Evolutionary conservation across 1,140 invertebrate species (phyloP), one percentile per base, ranked within the genome.

Genomic region (Cephus cinctus): DNA sequence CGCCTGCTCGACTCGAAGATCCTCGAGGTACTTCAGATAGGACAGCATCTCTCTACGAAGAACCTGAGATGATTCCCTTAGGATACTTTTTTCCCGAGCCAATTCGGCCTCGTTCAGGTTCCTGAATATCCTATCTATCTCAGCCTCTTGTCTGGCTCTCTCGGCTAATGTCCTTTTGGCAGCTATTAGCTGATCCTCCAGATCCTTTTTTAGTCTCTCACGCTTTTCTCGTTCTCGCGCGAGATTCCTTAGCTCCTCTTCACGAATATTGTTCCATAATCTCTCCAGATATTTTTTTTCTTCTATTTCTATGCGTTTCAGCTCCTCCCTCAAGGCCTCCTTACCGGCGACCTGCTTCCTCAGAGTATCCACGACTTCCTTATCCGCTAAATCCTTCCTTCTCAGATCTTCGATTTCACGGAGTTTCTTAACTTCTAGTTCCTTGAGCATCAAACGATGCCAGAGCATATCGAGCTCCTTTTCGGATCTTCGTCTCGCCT

Each of bases 401-500:
- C 31, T 52, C 6, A 18, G 43, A 12, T 59, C 50, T 12, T 59
- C 53, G 2, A 39, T n/a, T 9, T 68, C 65, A 2, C 35, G 38
- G 2, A 34, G 12, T 11, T 38, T 49, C 40, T 56, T 56, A n/a
- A 40, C 44, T 20, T 60, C 61, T 8, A 43, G 23, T 4, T 66
- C 58, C 21, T 39, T 59, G 43, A 63, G 12, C 66, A 61, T 63
- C 36, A 64, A 15, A 5, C 48, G 20, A 19, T 62, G 56, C 64
- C 66, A 67, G 5, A 67, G 18, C 2, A 3, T 19, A 18, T 69
- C 61, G 12, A 61, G 23, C 18, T 65, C 50, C 5, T 22, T 54
- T 11, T 63, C 59, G 1, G 47, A 47, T 6, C 48, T 38, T 8
- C 38, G 52, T 23, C 47, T 50, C 0, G 48, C 45, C 6, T 42